These are phyloP conservation scores for Eupithecia abbreviata DNA, from an alignment of 2,888 invertebrate species.

Conservation along the genomic window DNA sequence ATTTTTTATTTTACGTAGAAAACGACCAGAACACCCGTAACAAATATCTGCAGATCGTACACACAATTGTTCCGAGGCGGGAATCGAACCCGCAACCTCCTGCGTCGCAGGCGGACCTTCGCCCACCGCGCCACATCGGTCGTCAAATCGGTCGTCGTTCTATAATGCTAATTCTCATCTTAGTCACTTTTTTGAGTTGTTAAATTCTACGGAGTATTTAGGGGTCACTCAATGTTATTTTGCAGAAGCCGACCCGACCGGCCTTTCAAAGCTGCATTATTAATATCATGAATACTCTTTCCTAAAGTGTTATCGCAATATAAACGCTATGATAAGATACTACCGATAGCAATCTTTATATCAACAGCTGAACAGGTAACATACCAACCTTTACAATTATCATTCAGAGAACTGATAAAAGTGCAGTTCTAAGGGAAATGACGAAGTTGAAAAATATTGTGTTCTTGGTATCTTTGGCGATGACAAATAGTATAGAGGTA, in stretches of 20 bases:
- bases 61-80: too few relatives aligned
- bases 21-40: too few relatives aligned
- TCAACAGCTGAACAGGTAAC: neutral
- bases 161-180: too few relatives aligned
- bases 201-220: too few relatives aligned
- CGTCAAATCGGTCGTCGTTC: too few relatives aligned
- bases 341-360: slow-evolving; percentile 39
- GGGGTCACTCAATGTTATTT: neutral
- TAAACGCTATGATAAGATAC: slow-evolving; percentile 39
- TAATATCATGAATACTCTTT: slow-evolving; percentile 47
- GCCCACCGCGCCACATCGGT: too few relatives aligned
- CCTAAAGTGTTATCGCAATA: slow-evolving; percentile 48
- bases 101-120: too few relatives aligned
- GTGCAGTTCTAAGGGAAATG: slow-evolving; percentile 31
- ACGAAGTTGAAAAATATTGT: slow-evolving; percentile 31
- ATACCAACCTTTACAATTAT: slow-evolving; percentile 15
- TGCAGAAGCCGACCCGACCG: neutral
- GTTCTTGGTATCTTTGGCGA: slow-evolving; percentile 31
- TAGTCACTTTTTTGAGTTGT: too few relatives aligned
- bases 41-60: too few relatives aligned
- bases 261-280: slow-evolving; percentile 4
- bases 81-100: too few relatives aligned
- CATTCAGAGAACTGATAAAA: slow-evolving; percentile 36
- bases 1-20: too few relatives aligned
- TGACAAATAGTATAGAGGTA: slow-evolving; percentile 22